Percentiles rank a stretch among this genome's conserved stretches.
Conservation (phyloP, 2,113 vertebrate genomes). For the Hydrochoerus hydrochaeris region DNA sequence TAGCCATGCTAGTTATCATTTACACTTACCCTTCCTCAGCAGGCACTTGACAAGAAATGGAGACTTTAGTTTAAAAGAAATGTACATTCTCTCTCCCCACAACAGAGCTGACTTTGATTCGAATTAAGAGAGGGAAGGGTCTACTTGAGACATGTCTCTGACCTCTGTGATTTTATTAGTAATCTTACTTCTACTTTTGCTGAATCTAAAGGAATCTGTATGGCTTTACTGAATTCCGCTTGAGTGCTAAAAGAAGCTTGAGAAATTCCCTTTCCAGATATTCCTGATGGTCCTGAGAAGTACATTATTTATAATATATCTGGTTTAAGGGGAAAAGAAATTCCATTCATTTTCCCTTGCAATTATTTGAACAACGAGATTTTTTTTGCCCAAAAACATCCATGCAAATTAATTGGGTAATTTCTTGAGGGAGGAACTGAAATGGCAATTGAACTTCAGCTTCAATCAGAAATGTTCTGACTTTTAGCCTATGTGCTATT, state of each 20-base stretch:
- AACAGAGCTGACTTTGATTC: neutral
- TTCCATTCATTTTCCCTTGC: neutral
- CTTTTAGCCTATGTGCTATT: constrained; percentile 29
- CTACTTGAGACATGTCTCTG: neutral
- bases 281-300: neutral
- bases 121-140: neutral
- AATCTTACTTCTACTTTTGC: neutral
- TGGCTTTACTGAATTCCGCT: neutral
- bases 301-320: constrained; percentile 12
- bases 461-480: constrained; percentile 42
- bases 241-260: neutral
- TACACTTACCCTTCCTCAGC: neutral
- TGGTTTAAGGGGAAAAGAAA: neutral
- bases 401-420: constrained; percentile 43
- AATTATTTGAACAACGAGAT: constrained; percentile 22
- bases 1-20: neutral
- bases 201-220: neutral
- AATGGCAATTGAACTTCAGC: constrained; percentile 37
- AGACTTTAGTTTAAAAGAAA: constrained; percentile 14
- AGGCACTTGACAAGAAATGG: neutral
- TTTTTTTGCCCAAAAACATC: neutral
- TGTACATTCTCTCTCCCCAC: neutral
- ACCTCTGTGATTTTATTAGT: neutral
- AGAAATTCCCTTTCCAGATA: neutral
- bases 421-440: constrained; percentile 43